Conservation (phyloP, 2,113 vertebrate species). For the Centropus unirufus region DNA sequence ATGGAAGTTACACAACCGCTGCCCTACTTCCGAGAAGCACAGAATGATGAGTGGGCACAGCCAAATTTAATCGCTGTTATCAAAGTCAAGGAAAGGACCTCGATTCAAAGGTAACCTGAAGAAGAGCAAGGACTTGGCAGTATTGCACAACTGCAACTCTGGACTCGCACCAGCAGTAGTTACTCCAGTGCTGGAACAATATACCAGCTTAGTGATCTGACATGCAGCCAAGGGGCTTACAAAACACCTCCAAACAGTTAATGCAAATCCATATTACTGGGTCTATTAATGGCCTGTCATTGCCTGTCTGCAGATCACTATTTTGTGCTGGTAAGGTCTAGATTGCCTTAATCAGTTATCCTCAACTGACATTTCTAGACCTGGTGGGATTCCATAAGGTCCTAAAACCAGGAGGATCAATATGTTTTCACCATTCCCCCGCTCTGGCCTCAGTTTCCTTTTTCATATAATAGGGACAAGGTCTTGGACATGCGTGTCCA, state of each 20-base stretch:
- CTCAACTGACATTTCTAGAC: background rate
- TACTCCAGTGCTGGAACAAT: constrained; percentile 11
- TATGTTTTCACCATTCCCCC: background rate
- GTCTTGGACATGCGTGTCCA: background rate
- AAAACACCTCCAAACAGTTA: constrained; percentile 35
- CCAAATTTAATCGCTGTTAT: constrained; percentile 27
- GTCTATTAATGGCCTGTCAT: constrained; percentile 50
- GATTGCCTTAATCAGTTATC: background rate
- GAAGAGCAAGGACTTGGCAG: background rate
- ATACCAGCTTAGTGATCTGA: constrained; percentile 25
- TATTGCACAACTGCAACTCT: constrained; percentile 30
- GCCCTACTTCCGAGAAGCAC: background rate
- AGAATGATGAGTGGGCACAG: background rate
- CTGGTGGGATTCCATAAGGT: background rate
- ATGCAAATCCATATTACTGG: constrained; percentile 25
- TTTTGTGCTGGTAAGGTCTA: constrained; percentile 2
- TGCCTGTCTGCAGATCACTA: constrained; percentile 37
- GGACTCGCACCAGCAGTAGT: constrained; percentile 42
- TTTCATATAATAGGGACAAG: background rate
- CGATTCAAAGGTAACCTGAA: background rate
- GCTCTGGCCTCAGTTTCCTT: background rate
- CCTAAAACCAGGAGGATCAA: background rate
- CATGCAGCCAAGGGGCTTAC: constrained; percentile 1
- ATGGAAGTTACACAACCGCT: constrained; percentile 7
- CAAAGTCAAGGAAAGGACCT: constrained; percentile 36